phyloP scores from a whole-genome alignment of 2,888 invertebrate species.

The Acanthacorydalis orientalis region DNA sequence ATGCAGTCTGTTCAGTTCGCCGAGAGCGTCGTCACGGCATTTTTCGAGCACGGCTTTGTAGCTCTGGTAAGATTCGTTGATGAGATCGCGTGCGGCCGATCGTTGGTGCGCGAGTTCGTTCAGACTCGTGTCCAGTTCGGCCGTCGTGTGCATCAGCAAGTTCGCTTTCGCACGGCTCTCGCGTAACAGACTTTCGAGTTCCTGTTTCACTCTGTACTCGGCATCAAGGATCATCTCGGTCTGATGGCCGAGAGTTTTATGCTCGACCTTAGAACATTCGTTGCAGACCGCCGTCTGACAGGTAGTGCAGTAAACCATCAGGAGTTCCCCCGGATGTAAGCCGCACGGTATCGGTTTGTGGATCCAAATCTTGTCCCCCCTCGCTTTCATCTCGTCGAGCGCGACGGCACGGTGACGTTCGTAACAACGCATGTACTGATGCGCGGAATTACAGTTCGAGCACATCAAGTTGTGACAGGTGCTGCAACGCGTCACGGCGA shows the following conservation, averaged over 20 bases:
- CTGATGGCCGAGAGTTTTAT: constrained; percentile 65
- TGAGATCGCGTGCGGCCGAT: constrained; percentile 67
- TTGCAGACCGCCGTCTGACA: constrained; percentile 78
- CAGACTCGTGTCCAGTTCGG: constrained; percentile 58
- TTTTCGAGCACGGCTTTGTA: constrained; percentile 69
- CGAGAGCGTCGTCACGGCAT: constrained; percentile 57
- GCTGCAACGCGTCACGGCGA: constrained; percentile 83
- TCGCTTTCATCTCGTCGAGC: constrained; percentile 68
- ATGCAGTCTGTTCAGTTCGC: constrained; percentile 59
- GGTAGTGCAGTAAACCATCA: constrained; percentile 76
- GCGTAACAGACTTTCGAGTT: constrained; percentile 53
- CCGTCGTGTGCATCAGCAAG: constrained; percentile 58
- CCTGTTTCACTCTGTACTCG: constrained; percentile 60
- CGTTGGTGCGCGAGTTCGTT: constrained; percentile 76
- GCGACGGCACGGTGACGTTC: constrained; percentile 85
- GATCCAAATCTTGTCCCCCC: constrained; percentile 61
- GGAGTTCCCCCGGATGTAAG: constrained; percentile 62
- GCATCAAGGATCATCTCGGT: constrained; percentile 69
- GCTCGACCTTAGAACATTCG: constrained; percentile 70
- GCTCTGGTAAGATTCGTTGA: constrained; percentile 63
- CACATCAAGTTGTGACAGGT: constrained; percentile 92
- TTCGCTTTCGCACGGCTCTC: constrained; percentile 62
- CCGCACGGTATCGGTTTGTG: constrained; percentile 81
- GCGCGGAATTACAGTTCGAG: constrained; percentile 86
- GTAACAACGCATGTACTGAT: constrained; percentile 93